Percentiles rank a stretch among this genome's conserved stretches.
Evolutionary conservation across 2,888 invertebrate species (phyloP).

Genomic region (Spilarctia lutea): DNA sequence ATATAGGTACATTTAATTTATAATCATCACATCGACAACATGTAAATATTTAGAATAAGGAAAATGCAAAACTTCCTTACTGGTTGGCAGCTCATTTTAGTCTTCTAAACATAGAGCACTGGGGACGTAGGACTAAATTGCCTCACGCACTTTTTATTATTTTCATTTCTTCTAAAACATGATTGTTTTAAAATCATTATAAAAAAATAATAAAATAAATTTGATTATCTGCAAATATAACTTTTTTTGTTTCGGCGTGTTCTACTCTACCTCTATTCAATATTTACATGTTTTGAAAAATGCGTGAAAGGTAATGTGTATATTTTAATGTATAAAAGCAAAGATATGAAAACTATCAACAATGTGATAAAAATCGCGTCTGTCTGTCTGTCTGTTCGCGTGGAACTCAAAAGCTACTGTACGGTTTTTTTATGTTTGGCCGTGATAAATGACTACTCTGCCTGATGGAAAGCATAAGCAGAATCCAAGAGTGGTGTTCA

Average conservation of each 20-base stretch:
- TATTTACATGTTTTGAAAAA: too few relatives aligned
- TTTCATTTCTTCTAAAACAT: not conserved
- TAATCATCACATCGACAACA: constrained; percentile 2
- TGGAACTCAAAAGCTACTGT: too few relatives aligned
- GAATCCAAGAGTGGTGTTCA: too few relatives aligned
- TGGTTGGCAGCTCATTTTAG: constrained; percentile 50
- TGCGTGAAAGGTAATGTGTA: not conserved
- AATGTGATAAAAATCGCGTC: not conserved
- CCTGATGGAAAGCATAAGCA: too few relatives aligned
- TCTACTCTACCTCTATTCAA: too few relatives aligned
- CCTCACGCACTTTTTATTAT: constrained; percentile 3
- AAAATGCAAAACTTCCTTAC: constrained; percentile 40
- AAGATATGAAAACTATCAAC: not conserved
- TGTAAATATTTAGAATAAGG: constrained; percentile 34
- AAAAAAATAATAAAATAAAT: not conserved
- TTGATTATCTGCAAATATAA: too few relatives aligned
- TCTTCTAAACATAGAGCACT: constrained; percentile 56
- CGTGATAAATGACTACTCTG: too few relatives aligned
- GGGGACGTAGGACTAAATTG: constrained; percentile 20
- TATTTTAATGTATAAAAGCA: not conserved
- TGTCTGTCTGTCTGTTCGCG: too few relatives aligned
- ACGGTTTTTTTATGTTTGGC: too few relatives aligned
- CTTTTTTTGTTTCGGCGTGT: too few relatives aligned
- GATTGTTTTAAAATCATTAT: not conserved
- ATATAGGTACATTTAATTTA: not conserved